These are phyloP conservation scores for Alviniconcha marisindica DNA, from an alignment of 1,140 invertebrate species.

Conservation along the genomic window DNA sequence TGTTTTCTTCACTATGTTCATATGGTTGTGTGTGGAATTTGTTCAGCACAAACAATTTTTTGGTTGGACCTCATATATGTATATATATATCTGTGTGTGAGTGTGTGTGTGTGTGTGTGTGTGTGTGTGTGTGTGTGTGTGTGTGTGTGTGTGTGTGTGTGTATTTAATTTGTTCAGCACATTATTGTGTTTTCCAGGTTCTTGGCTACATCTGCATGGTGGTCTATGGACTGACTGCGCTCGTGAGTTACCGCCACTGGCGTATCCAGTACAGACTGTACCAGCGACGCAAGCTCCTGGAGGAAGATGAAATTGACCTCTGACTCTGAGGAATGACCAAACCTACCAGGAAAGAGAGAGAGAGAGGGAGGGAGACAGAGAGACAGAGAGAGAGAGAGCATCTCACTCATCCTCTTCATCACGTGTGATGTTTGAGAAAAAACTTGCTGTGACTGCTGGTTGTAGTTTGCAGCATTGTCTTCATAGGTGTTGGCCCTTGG, in stretches of 20 bases:
- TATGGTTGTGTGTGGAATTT: too few relatives aligned
- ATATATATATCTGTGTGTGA: too few relatives aligned
- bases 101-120: too few relatives aligned
- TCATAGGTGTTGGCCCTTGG: too few relatives aligned
- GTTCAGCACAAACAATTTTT: too few relatives aligned
- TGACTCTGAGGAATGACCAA: constrained; percentile 26
- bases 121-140: too few relatives aligned
- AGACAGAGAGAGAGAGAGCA: too few relatives aligned
- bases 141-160: too few relatives aligned
- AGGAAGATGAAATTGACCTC: constrained; percentile 61
- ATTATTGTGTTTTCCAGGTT: constrained; percentile 45
- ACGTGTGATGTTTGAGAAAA: not conserved
- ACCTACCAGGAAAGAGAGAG: not conserved
- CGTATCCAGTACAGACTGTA: constrained; percentile 59
- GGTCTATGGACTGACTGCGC: constrained; percentile 56
- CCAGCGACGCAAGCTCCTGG: constrained; percentile 58
- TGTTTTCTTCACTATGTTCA: too few relatives aligned
- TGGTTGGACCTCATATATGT: too few relatives aligned
- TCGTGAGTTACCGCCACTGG: constrained; percentile 62
- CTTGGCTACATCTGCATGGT: constrained; percentile 65
- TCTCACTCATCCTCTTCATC: not conserved
- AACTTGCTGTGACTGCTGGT: not conserved
- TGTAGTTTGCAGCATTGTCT: not conserved
- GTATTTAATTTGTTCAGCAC: too few relatives aligned
- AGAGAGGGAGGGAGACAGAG: too few relatives aligned